Evolutionary conservation across 2,888 invertebrate genomes (phyloP).

Genomic region (Drosophila nigritarsus): DNA sequence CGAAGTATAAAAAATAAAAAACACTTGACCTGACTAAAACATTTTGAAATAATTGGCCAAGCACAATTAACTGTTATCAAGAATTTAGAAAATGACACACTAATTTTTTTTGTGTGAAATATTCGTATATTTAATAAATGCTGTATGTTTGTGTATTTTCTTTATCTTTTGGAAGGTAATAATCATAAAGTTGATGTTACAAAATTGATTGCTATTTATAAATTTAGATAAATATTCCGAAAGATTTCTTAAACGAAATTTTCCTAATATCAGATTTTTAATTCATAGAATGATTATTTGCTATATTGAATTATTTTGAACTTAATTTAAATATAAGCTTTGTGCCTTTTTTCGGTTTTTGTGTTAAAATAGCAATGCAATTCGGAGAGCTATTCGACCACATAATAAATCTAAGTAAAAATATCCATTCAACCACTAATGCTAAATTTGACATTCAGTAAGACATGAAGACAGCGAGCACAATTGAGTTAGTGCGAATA

Average conservation of each 20-base stretch:
- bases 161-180: neutral
- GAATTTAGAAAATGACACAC: neutral
- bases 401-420: slow-evolving; percentile 2
- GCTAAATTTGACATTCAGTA: slow-evolving; percentile 2
- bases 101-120: neutral
- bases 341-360: neutral
- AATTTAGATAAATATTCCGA: neutral
- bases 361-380: neutral
- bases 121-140: neutral
- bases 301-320: neutral
- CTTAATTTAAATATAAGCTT: neutral
- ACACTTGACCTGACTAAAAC: neutral
- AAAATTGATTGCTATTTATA: neutral
- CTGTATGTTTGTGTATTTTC: neutral
- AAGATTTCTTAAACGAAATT: neutral
- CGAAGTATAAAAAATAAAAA: neutral
- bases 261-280: neutral
- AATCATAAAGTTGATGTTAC: neutral
- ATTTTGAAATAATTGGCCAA: neutral
- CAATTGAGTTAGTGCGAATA: slow-evolving; percentile 15
- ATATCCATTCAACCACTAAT: neutral
- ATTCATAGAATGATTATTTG: neutral
- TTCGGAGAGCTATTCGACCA: neutral
- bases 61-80: neutral
- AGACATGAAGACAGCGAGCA: slow-evolving; percentile 13